A percentile compares a stretch with the other conserved stretches of the same genome.
These are phyloP conservation scores for Cichladusa arquata DNA, from an alignment of 2,113 vertebrate species.

Conservation along the genomic window DNA sequence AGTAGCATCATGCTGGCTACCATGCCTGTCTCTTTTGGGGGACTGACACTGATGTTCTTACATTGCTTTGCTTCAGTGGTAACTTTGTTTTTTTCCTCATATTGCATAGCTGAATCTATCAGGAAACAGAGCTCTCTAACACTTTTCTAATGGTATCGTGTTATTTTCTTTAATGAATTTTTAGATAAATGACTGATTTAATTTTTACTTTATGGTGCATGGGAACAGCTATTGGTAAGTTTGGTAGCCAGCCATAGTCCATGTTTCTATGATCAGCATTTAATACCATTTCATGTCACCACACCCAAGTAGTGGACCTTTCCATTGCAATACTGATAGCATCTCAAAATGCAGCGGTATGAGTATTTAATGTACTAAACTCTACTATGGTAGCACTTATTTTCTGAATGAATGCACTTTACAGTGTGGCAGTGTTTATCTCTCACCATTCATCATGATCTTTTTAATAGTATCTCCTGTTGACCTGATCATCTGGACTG, in stretches of 20 bases:
- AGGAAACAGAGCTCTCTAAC: not conserved
- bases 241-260: not conserved
- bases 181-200: not conserved
- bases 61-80: not conserved
- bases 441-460: constrained; percentile 82
- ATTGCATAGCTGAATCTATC: not conserved
- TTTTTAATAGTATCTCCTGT: constrained; percentile 79
- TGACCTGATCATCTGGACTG: constrained; percentile 82
- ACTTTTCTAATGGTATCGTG: not conserved
- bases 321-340: not conserved
- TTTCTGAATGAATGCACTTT: constrained; percentile 71
- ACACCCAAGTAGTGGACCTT: not conserved
- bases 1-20: not conserved
- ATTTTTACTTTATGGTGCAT: not conserved
- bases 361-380: not conserved
- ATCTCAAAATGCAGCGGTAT: not conserved
- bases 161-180: not conserved
- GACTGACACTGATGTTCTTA: rapidly evolving
- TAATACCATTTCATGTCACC: not conserved
- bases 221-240: not conserved
- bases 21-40: not conserved
- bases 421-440: constrained; percentile 63
- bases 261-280: not conserved
- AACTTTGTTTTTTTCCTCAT: not conserved
- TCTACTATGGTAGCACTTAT: constrained; percentile 36